Base-by-base conservation (phyloP, 2,888 invertebrate species). In the Amphiduros pacificus region DNA sequence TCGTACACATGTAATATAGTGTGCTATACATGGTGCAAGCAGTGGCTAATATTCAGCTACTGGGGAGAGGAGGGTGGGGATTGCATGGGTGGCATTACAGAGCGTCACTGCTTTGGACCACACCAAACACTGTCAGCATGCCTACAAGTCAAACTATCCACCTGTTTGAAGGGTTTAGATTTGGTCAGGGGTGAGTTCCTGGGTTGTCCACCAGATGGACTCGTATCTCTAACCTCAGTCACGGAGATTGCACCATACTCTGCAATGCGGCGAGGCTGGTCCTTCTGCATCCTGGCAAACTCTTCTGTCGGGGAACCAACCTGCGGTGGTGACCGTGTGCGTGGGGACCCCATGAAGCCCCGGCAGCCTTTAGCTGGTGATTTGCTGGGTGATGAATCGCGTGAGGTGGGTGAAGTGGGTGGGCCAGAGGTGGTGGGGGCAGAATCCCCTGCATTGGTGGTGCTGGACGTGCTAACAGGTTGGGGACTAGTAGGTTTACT, bases 201-300 rank as follows among this genome's bases (percentile, higher is more conserved):
- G 28, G 36, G 20, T 52, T 62, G 26, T 29, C 56, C 52, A 29
- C 36, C 20, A 41, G 44, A 53, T 24, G 22, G 28, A 28, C 54
- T 1, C 32, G 48, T 5, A 2, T 14, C 28, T 27, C 55, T 62
- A 17, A 59, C 41, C 56, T 63, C 61, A 26, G 48, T 28, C 41
- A 52, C 31, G 5, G 68, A 62, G 29, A 48, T 50, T 9, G 60
- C 53, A 22, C 64, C 51, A 50, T 70, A 68, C 59, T 70, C 70
- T 1, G 69, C 67, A 6, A 70, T 62, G 29, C 65, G 41, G 51
- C 64, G 60, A 14, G 64, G 60, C 65, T 69, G 69, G 11, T 66
- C 62, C 11, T 41, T 28, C 17, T 40, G 53, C 56, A 64, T 28
- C 41, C 31, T 40, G 29, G 55, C 62, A 14, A 64, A n/a, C 26